Base-by-base conservation (phyloP, 1,140 invertebrate species). In the Drosophila nigromelanica region DNA sequence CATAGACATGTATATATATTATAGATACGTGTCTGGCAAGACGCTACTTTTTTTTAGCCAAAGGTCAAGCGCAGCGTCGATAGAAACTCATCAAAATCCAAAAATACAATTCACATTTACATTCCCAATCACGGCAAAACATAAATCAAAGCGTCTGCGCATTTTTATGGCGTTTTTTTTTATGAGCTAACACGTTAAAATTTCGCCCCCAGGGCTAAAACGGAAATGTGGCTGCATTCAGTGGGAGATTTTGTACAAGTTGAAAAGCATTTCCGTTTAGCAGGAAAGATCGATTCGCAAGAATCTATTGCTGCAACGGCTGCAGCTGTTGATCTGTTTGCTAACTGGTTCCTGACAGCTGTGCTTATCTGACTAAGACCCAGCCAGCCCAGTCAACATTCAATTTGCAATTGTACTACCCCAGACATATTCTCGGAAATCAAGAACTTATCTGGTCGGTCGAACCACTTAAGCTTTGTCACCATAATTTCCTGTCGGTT, bases 181-280 rank as follows among this genome's bases (percentile, higher is more conserved):
- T 61, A 48, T 35, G 24, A 56, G 33, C 15, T 18, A 15, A 15
- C 21, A 24, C 21, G 40, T 37, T 59, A 18, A 75, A 60, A 62
- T 71, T 55, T 55, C 48, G 67, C 52, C 43, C 60, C 61, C 55
- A 43, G 40, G 35, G 11, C 27, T 48, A 35, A 74, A 51, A 52
- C 43, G 62, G 73, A 60, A 66, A 58, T 63, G 42, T 14, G 50
- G 5, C 64, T 15, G 27, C 21, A 45, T 24, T 24, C 50, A 24
- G n/a, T 15, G 56, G 55, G 11, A 33, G 12, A 33, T 12, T 51
- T 4, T 12, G 27, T 3, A 11, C 52, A 48, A 37, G 4, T 54
- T 48, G 54, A 75, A 66, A 86, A 82, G 75, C 63, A 86, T 87
- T 86, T 86, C 81, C 81, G 82, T 87, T 86, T 78, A 63, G 33